Base-by-base conservation (phyloP, 92 coral and sea anemone species). In the Meandrina meandrites region DNA sequence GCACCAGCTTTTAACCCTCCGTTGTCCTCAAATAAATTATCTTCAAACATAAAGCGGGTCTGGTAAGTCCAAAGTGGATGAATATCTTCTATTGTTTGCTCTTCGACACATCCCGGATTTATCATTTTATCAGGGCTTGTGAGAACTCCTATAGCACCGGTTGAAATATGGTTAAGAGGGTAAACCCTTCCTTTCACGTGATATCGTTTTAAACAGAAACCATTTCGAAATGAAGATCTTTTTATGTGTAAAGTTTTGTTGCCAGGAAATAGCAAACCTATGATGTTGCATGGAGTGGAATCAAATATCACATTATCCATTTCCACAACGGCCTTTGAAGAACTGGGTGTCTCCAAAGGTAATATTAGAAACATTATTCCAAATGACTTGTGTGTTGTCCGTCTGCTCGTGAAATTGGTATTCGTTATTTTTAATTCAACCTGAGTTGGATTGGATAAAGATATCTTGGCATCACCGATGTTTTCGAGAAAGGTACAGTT, bases 1-100 rank as follows among this genome's bases (percentile, higher is more conserved):
- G 88, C 94, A 3, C 89, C 87, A 2, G 85, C 87, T 0, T 28
- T 69, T 34, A 30, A 12, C 0, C 92, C 94, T 24, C 34, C 37
- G 54, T 89, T 91, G 21, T 81, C 92, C 72, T 75, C 81, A 57
- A 91, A 91, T 24, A 34, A 3, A 4, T 82, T 75, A 75, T 83
- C 79, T 70, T 89, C 81, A 74, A 91, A 45, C 16, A 51, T 4
- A 31, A 89, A 88, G 24, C 56, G 69, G 28, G 54, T 81, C 42
- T 58, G 79, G 40, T 91, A 89, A 48, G 78, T 79, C 94, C 94
- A 91, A 6, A 27, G 6, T 0, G 83, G 86, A 80, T 84, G 88
- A 16, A 70, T 73, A 42, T 35, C 37, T n/a, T 60, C 24, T 24
- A 60, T 19, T 8, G 37, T 62, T 14, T 47, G 9, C 2, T 22